Conservation (phyloP, 35 echinoderm and acorn worm species). For the Heliocidaris erythrogramma region DNA sequence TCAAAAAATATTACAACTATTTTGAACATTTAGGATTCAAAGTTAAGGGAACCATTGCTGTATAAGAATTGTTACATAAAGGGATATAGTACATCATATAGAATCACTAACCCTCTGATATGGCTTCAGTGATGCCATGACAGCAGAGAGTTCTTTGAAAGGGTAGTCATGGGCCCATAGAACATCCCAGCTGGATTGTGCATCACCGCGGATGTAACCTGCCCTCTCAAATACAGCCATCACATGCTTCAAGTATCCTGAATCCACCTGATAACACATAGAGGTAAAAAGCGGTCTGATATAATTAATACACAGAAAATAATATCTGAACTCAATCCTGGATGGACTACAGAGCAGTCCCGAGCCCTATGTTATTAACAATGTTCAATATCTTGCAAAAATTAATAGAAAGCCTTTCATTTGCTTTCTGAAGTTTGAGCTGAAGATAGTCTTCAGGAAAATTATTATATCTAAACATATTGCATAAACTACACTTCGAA, state of each 20-base stretch:
- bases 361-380: too few relatives aligned
- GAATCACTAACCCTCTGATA: slow-evolving; percentile 77
- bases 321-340: background rate
- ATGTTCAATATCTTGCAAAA: too few relatives aligned
- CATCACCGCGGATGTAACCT: slow-evolving; percentile 70
- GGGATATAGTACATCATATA: background rate
- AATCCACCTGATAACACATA: slow-evolving; percentile 62
- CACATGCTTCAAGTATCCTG: slow-evolving; percentile 85
- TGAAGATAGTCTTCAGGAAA: too few relatives aligned
- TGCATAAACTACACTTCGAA: too few relatives aligned
- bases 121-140: slow-evolving; percentile 62
- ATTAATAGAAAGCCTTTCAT: too few relatives aligned
- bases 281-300: background rate
- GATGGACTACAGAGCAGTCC: too few relatives aligned
- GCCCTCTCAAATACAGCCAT: slow-evolving; percentile 76
- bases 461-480: too few relatives aligned
- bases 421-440: too few relatives aligned
- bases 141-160: slow-evolving; percentile 63
- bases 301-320: background rate
- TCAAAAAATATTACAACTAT: too few relatives aligned
- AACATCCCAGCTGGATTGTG: slow-evolving; percentile 77
- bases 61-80: background rate
- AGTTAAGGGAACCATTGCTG: background rate
- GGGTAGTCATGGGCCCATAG: slow-evolving; percentile 97
- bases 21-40: too few relatives aligned